These are phyloP conservation scores for Acipenser ruthenus DNA, from an alignment of 2,797 vertebrate species.

Conservation along the genomic window DNA sequence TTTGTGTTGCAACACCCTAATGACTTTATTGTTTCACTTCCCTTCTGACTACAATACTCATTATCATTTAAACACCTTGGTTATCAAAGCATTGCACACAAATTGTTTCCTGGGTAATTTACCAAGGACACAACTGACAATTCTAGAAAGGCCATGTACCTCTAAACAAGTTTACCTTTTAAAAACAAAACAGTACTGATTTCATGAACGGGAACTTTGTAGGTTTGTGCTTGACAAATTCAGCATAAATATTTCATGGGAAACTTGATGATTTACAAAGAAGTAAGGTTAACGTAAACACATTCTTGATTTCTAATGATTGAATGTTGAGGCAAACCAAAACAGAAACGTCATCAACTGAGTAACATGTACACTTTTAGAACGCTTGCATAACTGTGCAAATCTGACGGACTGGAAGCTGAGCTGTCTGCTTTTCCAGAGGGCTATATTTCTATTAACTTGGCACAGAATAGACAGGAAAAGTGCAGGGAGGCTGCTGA, in stretches of 20 bases:
- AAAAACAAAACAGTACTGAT: too few relatives aligned
- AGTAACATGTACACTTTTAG: constrained; percentile 3
- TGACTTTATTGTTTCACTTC: constrained; percentile 70
- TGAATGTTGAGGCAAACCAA: too few relatives aligned
- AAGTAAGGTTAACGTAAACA: too few relatives aligned
- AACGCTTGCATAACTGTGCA: constrained; percentile 48
- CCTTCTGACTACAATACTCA: constrained; percentile 60
- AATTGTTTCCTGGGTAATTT: constrained; percentile 70
- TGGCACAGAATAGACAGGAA: constrained; percentile 55
- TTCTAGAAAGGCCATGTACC: constrained; percentile 22
- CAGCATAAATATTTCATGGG: too few relatives aligned
- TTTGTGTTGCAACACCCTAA: constrained; percentile 68
- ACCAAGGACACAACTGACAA: constrained; percentile 62
- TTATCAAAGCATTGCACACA: constrained; percentile 64
- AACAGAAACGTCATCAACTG: too few relatives aligned
- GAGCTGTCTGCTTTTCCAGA: constrained; percentile 39
- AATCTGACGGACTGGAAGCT: constrained; percentile 42
- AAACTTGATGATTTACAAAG: too few relatives aligned
- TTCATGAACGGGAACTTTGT: too few relatives aligned
- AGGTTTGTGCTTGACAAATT: too few relatives aligned
- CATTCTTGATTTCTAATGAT: too few relatives aligned
- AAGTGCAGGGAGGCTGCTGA: constrained; percentile 53
- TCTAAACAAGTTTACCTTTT: too few relatives aligned
- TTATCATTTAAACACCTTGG: constrained; percentile 79
- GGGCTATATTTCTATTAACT: constrained; percentile 49